Conservation (phyloP, 2,888 invertebrate genomes). For the Cryptus armator region DNA sequence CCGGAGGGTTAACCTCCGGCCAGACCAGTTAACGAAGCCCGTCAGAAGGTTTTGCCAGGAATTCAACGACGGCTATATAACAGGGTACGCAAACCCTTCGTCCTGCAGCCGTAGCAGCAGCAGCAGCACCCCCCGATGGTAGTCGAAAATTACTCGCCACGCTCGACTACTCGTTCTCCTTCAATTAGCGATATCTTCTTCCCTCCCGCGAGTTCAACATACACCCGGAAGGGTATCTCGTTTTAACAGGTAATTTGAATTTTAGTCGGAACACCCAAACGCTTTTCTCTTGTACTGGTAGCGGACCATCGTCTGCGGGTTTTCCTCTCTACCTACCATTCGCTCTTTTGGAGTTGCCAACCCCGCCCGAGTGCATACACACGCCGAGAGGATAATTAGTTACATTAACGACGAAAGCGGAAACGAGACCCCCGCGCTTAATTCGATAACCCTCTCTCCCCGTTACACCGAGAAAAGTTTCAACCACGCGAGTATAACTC, state of each 20-base stretch:
- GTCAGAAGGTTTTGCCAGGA: slow-evolving; percentile 54
- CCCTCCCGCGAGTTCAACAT: slow-evolving; percentile 10
- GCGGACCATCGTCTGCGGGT: no score
- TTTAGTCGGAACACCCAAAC: slow-evolving; percentile 30
- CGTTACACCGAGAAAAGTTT: slow-evolving; percentile 50
- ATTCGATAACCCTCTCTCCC: slow-evolving; percentile 58
- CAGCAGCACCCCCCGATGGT: slow-evolving; percentile 5
- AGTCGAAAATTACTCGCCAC: slow-evolving; percentile 59
- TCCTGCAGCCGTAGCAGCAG: slow-evolving; percentile 10
- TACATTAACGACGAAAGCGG: slow-evolving; percentile 40
- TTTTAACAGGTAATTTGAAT: slow-evolving; percentile 71
- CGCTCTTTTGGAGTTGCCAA: slow-evolving; percentile 9
- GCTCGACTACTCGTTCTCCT: slow-evolving; percentile 69
- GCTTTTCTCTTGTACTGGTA: slow-evolving; percentile 15
- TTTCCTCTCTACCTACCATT: not conserved
- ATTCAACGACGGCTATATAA: slow-evolving; percentile 63
- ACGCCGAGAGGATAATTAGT: slow-evolving; percentile 60
- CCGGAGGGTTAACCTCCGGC: slow-evolving; percentile 38
- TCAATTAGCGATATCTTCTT: slow-evolving; percentile 66
- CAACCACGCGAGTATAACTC: slow-evolving; percentile 9
- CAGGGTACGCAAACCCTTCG: slow-evolving; percentile 47
- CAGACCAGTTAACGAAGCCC: slow-evolving; percentile 59
- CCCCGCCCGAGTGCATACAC: slow-evolving; percentile 18
- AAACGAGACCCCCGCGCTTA: slow-evolving; percentile 51
- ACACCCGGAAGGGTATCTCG: slow-evolving; percentile 57